Evolutionary conservation across 1,140 invertebrate genomes (phyloP).

Genomic region (Eumaeus atala): DNA sequence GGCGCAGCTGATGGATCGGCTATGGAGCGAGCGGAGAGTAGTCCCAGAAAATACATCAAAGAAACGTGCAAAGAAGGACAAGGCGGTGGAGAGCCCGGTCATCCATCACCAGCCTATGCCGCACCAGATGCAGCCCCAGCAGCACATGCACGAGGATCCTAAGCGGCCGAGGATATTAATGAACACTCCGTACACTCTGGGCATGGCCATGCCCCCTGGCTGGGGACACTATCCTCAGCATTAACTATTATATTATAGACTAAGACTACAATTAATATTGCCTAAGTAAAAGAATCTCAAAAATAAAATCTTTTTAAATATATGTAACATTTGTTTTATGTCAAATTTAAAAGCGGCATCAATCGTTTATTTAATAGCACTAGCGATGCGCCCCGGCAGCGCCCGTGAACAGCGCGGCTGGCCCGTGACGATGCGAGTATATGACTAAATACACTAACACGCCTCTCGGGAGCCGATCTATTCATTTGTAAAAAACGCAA

Average conservation of each 20-base stretch:
- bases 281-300: neutral
- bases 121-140: slow-evolving; percentile 17
- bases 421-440: no score
- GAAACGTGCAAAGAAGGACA: slow-evolving; percentile 49
- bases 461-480: no score
- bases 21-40: slow-evolving; percentile 51
- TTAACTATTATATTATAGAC: slow-evolving; percentile 18
- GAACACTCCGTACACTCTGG: slow-evolving; percentile 44
- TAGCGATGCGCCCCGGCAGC: no score
- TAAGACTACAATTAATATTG: no score
- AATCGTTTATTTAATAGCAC: no score
- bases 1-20: slow-evolving; percentile 35
- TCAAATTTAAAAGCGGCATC: no score
- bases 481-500: no score
- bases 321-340: neutral
- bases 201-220: slow-evolving; percentile 36
- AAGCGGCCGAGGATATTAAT: slow-evolving; percentile 33
- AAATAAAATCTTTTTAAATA: neutral
- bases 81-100: slow-evolving; percentile 29
- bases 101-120: slow-evolving; percentile 13
- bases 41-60: slow-evolving; percentile 36
- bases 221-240: slow-evolving; percentile 59
- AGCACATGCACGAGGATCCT: slow-evolving; percentile 41
- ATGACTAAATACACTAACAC: no score
- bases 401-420: no score